Evolutionary conservation across 35 echinoderm and acorn worm genomes (phyloP).

Genomic region (Heliocidaris tuberculata): DNA sequence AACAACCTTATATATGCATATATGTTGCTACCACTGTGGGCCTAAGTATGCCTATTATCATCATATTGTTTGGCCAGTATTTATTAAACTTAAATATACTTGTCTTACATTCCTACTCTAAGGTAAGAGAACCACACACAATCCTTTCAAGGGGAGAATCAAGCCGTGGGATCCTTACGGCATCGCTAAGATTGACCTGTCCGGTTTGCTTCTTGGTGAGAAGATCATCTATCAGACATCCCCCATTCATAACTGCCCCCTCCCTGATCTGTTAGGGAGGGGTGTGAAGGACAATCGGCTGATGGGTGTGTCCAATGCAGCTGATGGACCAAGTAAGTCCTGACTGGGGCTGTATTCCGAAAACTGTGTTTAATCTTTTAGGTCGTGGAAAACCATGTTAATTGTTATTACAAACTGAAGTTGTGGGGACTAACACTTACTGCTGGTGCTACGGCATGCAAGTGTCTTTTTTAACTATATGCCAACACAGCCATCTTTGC

Average conservation of each 20-base stretch:
- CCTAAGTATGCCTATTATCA: too few species aligned
- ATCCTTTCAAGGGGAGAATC: conserved; percentile 78
- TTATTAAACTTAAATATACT: neutral
- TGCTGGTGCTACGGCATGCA: too few species aligned
- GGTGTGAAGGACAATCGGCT: conserved; percentile 57
- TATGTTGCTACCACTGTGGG: too few species aligned
- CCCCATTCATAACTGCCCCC: conserved; percentile 91
- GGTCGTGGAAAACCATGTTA: neutral
- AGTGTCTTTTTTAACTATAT: too few species aligned
- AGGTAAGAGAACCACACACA: conserved; percentile 94
- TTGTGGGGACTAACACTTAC: neutral
- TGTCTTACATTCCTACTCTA: neutral
- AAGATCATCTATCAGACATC: conserved; percentile 76
- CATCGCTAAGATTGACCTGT: conserved; percentile 92
- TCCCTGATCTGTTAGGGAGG: conserved; percentile 88
- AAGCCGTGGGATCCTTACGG: conserved; percentile 98
- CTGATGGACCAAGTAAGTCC: conserved; percentile 95
- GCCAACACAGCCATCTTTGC: too few species aligned
- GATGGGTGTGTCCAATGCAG: conserved; percentile 84
- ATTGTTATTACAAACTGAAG: neutral
- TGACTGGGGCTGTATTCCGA: too few species aligned
- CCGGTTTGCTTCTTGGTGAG: conserved; percentile 82
- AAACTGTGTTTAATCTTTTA: too few species aligned
- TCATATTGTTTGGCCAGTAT: too few species aligned
- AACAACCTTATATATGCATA: too few species aligned